A percentile compares a stretch with the other conserved stretches of the same genome.
Conservation (phyloP, 2,888 invertebrate genomes). For the Drosophila greeni region DNA sequence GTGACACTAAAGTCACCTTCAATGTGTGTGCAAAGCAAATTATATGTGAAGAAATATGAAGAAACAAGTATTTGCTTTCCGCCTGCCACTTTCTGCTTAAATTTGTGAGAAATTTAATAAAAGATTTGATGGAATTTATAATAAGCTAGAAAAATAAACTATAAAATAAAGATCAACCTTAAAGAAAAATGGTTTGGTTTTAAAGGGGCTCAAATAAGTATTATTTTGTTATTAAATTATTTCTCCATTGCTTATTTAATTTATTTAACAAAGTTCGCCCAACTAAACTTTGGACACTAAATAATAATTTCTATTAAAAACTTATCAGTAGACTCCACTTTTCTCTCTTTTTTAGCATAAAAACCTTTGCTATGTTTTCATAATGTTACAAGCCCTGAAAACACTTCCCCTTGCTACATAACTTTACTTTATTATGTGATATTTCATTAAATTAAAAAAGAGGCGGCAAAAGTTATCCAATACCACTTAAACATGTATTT, state of each 20-base stretch:
- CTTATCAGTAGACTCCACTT: neutral
- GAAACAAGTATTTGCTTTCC: neutral
- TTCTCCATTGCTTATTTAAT: neutral
- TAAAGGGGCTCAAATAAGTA: too few relatives aligned
- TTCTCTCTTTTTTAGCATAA: neutral
- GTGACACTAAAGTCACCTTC: constrained; percentile 55
- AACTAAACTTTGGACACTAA: neutral
- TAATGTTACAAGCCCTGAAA: neutral
- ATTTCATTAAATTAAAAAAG: constrained; percentile 32
- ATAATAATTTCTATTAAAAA: neutral
- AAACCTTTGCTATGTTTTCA: neutral
- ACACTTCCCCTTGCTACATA: constrained; percentile 32
- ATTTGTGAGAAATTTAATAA: neutral
- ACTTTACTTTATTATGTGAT: constrained; percentile 59
- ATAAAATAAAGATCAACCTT: too few relatives aligned
- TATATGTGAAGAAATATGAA: constrained; percentile 1
- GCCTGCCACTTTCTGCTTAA: neutral
- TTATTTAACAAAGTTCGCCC: neutral
- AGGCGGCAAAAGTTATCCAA: constrained; percentile 53
- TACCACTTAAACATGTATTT: constrained; percentile 49
- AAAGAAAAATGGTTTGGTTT: too few relatives aligned
- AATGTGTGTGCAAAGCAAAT: constrained; percentile 40
- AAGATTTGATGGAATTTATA: too few relatives aligned
- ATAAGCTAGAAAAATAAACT: too few relatives aligned
- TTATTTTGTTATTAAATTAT: neutral